Percentiles rank a stretch among this genome's conserved stretches.
Evolutionary conservation across 35 echinoderm and acorn worm genomes (phyloP).

Genomic region (Chiridota heheva): DNA sequence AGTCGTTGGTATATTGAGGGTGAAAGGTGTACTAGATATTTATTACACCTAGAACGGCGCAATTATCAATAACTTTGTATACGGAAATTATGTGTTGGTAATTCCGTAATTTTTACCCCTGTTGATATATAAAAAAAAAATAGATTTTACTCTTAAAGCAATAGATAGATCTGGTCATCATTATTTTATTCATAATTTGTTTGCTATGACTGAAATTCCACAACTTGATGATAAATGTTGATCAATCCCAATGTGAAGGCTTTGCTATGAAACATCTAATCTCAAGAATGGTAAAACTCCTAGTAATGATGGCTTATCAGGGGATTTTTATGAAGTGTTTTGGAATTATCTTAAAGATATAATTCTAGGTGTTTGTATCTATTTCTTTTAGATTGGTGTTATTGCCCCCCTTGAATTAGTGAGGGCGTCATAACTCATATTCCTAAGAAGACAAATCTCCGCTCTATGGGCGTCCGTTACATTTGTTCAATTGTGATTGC

Average conservation of each 20-base stretch:
- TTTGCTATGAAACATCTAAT: conserved; percentile 2
- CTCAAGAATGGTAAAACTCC: conserved; percentile 23
- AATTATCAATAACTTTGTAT: conserved; percentile 10
- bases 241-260: conserved; percentile 15
- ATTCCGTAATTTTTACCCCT: neutral
- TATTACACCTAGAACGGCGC: conserved; percentile 1
- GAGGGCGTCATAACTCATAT: conserved; percentile 10
- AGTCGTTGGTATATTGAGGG: neutral
- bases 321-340: conserved; percentile 9
- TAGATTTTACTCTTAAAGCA: neutral
- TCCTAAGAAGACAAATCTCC: conserved; percentile 20
- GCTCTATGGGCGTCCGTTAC: neutral
- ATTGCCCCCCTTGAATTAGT: conserved; percentile 1
- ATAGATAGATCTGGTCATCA: too few relatives aligned
- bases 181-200: too few relatives aligned
- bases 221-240: too few relatives aligned
- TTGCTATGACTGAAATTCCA: conserved; percentile 4
- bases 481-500: neutral
- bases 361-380: conserved; percentile 2
- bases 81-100: conserved; percentile 12
- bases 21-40: neutral
- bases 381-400: conserved; percentile 8
- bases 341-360: neutral
- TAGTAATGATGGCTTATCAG: conserved; percentile 2
- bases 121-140: neutral